Conservation (phyloP, 2,888 invertebrate species). For the Euphydryas editha region DNA sequence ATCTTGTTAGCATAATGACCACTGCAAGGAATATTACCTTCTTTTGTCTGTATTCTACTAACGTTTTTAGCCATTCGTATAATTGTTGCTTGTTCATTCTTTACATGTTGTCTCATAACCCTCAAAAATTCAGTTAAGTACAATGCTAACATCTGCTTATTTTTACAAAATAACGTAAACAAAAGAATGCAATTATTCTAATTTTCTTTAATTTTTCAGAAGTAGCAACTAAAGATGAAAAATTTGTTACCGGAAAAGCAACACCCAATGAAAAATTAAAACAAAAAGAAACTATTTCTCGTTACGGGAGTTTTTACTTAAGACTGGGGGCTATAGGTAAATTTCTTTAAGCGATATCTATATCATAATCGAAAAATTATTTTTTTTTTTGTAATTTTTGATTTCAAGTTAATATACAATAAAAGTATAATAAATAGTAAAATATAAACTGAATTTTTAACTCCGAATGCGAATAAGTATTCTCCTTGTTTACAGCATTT, state of each 20-base stretch:
- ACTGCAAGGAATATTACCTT: constrained; percentile 72
- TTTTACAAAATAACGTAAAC: neutral
- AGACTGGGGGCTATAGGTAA: constrained; percentile 92
- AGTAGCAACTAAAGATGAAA: constrained; percentile 67
- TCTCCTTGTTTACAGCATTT: constrained; percentile 60
- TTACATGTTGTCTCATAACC: constrained; percentile 45
- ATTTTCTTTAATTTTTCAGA: constrained; percentile 47
- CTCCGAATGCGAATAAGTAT: neutral
- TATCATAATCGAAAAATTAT: neutral
- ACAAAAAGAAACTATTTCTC: constrained; percentile 69
- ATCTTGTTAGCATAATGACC: constrained; percentile 81
- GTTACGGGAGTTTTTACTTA: constrained; percentile 94
- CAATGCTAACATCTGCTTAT: neutral
- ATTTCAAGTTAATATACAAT: too few relatives aligned
- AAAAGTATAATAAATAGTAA: too few relatives aligned
- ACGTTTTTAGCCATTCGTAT: constrained; percentile 66
- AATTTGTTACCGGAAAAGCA: constrained; percentile 61
- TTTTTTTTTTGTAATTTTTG: neutral
- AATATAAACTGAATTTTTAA: too few relatives aligned
- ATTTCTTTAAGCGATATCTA: constrained; percentile 28
- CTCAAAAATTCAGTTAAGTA: constrained; percentile 16
- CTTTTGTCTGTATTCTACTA: constrained; percentile 74
- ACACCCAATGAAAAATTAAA: constrained; percentile 66
- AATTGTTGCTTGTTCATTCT: constrained; percentile 56
- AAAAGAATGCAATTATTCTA: neutral